Base-by-base conservation (phyloP, 1,140 invertebrate species). In the Penaeus chinensis region DNA sequence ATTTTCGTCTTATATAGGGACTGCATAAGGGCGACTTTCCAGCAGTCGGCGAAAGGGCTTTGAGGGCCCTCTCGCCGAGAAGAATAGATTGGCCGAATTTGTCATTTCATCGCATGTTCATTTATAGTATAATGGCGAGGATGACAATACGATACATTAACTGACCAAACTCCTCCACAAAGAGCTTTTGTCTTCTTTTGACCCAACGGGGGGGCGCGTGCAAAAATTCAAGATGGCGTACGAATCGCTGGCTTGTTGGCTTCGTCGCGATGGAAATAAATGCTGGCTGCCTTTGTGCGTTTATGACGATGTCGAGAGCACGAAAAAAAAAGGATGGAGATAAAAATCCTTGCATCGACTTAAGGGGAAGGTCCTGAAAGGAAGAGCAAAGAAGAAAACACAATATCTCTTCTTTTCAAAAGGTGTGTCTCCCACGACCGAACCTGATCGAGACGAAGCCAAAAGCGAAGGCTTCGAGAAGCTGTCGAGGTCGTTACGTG, bases 81-180 rank as follows among this genome's bases (percentile, higher is more conserved):
- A 62, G 69, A 62, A 37, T 42, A 77, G 71, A 76, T 74, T 74
- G 80, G 32, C 60, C 61, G 80, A 87, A 87, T 87, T 87, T 87
- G 86, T 87, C 86, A 87, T 87, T 87, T 87, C 86, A 87, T 83
- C 86, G 69, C 82, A 77, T 42, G 78, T 87, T 87, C 86, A 87
- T 87, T 87, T 87, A 87, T 61, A 77, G 86, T 65, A 87, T 87
- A 87, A 87, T 87, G 80, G 86, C 62, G 54, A 61, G 85, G 86
- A 82, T 87, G 86, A 87, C 86, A 87, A 87, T 87, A 83, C 80
- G 80, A 82, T 87, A 77, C 86, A 87, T 87, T 87, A 87, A 87
- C 86, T 87, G 86, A 87, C 86, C 81, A 87, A 87, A 87, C 86
- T 87, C 86, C 86, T 42, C 71, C 86, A 87, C 86, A 87, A 87